These are phyloP conservation scores for Marcusenius ussheri DNA, from an alignment of 2,113 vertebrate species.

Conservation along the genomic window DNA sequence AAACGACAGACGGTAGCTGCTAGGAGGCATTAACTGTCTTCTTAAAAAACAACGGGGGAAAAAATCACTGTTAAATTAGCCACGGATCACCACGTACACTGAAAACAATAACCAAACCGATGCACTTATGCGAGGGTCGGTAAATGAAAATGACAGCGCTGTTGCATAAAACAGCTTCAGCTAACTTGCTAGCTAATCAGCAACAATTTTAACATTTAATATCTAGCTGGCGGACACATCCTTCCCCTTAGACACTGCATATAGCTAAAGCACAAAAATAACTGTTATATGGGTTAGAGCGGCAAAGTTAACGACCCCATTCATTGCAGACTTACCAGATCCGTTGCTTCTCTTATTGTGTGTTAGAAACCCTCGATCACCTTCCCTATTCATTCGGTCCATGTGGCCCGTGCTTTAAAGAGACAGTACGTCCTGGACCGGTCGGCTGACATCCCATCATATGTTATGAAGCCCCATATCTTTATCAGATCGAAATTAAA, in stretches of 20 bases:
- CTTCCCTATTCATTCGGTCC: neutral
- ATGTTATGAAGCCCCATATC: neutral
- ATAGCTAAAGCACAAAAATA: neutral
- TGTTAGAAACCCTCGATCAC: neutral
- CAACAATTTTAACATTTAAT: neutral
- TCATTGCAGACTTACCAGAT: neutral
- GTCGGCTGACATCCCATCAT: neutral
- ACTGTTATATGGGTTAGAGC: neutral
- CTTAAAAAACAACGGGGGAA: neutral
- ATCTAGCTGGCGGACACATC: neutral
- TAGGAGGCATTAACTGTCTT: neutral
- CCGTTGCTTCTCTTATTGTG: neutral
- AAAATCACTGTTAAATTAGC: neutral
- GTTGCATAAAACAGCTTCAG: neutral
- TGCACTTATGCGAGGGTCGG: neutral
- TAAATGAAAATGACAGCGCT: neutral
- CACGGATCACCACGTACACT: neutral
- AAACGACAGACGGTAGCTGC: neutral
- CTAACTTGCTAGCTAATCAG: neutral
- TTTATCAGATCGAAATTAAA: neutral
- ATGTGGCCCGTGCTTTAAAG: constrained; percentile 2
- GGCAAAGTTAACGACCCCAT: neutral
- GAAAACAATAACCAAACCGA: neutral
- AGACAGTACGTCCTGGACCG: neutral
- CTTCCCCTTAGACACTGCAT: neutral